Evolutionary conservation across 2,113 vertebrate genomes (phyloP), one percentile per base, ranked within the genome.

Genomic region (Catagonus wagneri): DNA sequence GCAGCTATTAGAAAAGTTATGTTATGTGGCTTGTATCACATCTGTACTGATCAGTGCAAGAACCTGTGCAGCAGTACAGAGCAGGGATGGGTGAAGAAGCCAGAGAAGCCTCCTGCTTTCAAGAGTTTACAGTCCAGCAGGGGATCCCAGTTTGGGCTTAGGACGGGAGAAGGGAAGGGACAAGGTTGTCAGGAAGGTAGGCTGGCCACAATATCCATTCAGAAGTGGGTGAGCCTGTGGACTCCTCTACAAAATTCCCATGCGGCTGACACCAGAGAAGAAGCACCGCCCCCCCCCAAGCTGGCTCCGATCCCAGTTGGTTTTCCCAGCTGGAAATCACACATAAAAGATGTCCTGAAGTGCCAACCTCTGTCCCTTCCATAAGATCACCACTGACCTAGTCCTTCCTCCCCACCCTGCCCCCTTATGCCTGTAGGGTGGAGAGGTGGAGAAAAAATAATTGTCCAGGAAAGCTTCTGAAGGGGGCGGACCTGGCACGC

Each of bases 401-500:
- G 68, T n/a, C 89, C 66, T 94, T 90, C 68, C 52, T 87, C 54
- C 36, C 72, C 76, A 34, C 3, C 39, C 90, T 27, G 54, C 81
- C 88, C 66, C 54, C 92, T 86, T n/a, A 81, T 56, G 76, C 94
- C 83, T 50, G 34, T 8, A 74, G 71, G 25, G 63, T 25, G 15
- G 34, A 68, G 86, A 96, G 63, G 68, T 68, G 58, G 32, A 84
- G 44, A 34, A 44, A 61, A 89, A 92, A 60, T 80, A 89, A 94
- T 79, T 61, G 92, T 93, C 81, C 68, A 75, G 83, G 96, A 92
- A 96, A 95, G 94, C 93, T 76, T 92, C 93, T 78, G 71, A 95
- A 95, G 78, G 65, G 85, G 97, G 96, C 66, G 44, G 91, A 61
- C 93, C 96, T 96, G 97, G 96, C 97, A 97, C 96, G 44, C 96